These are phyloP conservation scores for Chrysolina oricalcia DNA, from an alignment of 2,888 invertebrate genomes.

Conservation along the genomic window DNA sequence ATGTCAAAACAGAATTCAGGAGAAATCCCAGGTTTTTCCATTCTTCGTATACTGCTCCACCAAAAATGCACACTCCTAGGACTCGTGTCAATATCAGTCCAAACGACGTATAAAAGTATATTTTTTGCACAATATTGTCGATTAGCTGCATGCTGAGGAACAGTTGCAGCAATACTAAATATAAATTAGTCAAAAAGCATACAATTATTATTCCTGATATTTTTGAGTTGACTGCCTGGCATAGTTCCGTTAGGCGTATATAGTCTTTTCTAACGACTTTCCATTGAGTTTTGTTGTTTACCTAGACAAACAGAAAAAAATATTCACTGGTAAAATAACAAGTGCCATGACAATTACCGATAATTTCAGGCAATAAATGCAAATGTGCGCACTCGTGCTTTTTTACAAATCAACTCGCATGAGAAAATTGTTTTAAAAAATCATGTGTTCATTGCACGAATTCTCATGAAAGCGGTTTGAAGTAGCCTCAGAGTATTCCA, in stretches of 20 bases:
- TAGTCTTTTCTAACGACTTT: constrained; percentile 55
- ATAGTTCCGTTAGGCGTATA: constrained; percentile 48
- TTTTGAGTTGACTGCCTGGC: constrained; percentile 75
- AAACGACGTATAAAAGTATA: constrained; percentile 65
- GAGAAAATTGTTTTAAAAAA: too few relatives aligned
- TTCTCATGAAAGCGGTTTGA: too few relatives aligned
- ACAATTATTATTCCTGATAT: constrained; percentile 79
- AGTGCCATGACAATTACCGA: too few relatives aligned
- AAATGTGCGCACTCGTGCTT: too few relatives aligned
- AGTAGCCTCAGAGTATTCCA: too few relatives aligned
- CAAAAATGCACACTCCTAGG: constrained; percentile 63
- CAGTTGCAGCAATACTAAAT: constrained; percentile 82
- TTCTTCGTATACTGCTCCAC: constrained; percentile 65
- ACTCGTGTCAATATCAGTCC: constrained; percentile 67
- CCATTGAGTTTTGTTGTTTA: constrained; percentile 50
- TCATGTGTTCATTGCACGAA: too few relatives aligned
- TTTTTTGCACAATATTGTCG: constrained; percentile 57
- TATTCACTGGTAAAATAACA: too few relatives aligned
- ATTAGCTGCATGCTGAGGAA: constrained; percentile 76
- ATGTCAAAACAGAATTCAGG: constrained; percentile 77
- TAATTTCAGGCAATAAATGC: too few relatives aligned
- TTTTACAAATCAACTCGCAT: too few relatives aligned
- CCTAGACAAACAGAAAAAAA: too few relatives aligned
- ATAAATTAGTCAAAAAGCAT: constrained; percentile 81
- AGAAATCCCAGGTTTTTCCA: constrained; percentile 65